Percentiles rank a stretch among this genome's conserved stretches.
Conservation (phyloP, 2,113 vertebrate species). For the Psilopogon haemacephalus region DNA sequence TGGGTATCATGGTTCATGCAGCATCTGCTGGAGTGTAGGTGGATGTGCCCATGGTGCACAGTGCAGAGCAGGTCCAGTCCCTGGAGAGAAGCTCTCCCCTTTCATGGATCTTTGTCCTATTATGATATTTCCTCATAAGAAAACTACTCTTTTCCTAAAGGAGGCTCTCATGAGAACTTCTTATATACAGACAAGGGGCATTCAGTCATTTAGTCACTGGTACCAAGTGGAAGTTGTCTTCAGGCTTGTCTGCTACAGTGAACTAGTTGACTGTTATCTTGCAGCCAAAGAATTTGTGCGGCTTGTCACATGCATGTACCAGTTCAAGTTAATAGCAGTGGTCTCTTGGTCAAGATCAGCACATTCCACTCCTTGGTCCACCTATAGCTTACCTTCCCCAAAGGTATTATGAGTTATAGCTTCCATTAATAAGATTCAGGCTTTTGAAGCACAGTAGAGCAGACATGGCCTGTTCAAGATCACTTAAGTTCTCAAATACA, state of each 20-base stretch:
- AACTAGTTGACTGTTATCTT: not conserved
- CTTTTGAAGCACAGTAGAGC: not conserved
- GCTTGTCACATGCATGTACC: not conserved
- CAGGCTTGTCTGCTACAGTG: not conserved
- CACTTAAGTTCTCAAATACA: not conserved
- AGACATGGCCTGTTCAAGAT: not conserved
- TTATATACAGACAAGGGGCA: not conserved
- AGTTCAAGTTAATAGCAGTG: accelerated
- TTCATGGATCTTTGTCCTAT: not conserved
- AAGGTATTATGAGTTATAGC: not conserved
- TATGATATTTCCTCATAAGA: not conserved
- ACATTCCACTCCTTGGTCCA: not conserved
- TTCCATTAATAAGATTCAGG: not conserved
- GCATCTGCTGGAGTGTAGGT: not conserved
- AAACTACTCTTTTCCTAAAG: not conserved
- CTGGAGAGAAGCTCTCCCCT: not conserved
- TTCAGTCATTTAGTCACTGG: accelerated
- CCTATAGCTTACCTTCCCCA: not conserved
- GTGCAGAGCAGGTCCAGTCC: not conserved
- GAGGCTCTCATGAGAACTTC: not conserved
- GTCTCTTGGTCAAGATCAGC: not conserved
- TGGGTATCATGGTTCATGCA: not conserved
- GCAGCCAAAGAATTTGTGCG: not conserved
- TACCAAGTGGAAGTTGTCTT: not conserved
- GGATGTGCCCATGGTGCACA: accelerated